Conservation (phyloP, 2,888 invertebrate genomes). For the Synanthedon andrenaeformis region DNA sequence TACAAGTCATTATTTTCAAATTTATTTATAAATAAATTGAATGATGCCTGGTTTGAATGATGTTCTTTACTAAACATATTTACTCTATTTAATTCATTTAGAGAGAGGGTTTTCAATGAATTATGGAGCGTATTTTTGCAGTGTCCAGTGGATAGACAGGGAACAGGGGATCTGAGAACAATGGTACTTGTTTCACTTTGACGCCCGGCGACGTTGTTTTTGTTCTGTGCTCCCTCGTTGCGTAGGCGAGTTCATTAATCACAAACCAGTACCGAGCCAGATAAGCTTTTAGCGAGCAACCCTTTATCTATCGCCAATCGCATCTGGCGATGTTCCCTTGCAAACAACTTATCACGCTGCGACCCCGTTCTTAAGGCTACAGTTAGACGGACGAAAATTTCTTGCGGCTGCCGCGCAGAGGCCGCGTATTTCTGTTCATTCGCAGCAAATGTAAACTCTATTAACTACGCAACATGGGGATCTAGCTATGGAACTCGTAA, state of each 20-base stretch:
- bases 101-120: not conserved
- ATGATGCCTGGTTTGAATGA: too few relatives aligned
- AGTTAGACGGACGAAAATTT: too few relatives aligned
- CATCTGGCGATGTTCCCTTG: conserved; percentile 10
- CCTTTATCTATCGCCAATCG: conserved; percentile 33
- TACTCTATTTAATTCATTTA: too few relatives aligned
- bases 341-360: conserved; percentile 8
- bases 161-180: conserved; percentile 39
- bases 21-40: too few relatives aligned
- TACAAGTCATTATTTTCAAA: too few relatives aligned
- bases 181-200: conserved; percentile 38
- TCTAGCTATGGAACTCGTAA: too few relatives aligned
- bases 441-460: too few relatives aligned
- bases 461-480: too few relatives aligned
- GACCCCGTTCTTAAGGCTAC: not conserved
- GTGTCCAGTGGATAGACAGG: conserved; percentile 13
- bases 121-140: not conserved
- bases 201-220: conserved; percentile 43
- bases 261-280: conserved; percentile 46
- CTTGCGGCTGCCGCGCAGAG: too few relatives aligned
- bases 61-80: too few relatives aligned
- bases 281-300: conserved; percentile 38
- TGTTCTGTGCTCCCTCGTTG: conserved; percentile 29
- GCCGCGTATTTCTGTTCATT: too few relatives aligned
- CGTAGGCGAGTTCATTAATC: conserved; percentile 59